Conservation (phyloP, 2,797 vertebrate species). For the Sebastes nivosus region DNA sequence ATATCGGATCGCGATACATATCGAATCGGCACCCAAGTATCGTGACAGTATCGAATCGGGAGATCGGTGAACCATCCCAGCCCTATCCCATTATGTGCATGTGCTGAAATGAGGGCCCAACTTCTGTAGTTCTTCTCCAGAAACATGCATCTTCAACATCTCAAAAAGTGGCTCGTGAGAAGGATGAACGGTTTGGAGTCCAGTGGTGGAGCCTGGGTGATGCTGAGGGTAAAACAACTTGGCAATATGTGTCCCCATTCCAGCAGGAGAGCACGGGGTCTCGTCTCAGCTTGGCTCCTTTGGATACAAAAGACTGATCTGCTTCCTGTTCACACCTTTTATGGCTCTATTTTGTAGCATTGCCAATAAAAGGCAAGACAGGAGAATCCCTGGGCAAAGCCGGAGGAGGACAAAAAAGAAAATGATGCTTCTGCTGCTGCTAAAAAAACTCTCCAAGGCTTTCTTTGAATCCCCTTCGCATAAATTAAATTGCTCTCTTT, state of each 20-base stretch:
- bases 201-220: background rate
- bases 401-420: conserved; percentile 22
- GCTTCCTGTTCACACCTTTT: conserved; percentile 14
- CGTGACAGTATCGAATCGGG: too few relatives aligned
- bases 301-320: conserved; percentile 27
- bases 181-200: background rate
- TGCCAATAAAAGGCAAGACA: conserved; percentile 13
- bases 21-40: too few relatives aligned
- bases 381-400: conserved; percentile 5
- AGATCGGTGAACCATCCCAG: too few relatives aligned
- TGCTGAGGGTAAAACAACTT: background rate
- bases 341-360: conserved; percentile 21
- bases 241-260: background rate
- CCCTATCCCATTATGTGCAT: background rate
- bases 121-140: background rate
- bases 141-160: too few relatives aligned
- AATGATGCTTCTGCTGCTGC: conserved; percentile 5
- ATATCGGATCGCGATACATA: too few relatives aligned
- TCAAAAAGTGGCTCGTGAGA: background rate
- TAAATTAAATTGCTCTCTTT: conserved; percentile 8
- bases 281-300: background rate
- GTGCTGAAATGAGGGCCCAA: background rate
- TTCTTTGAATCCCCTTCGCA: conserved; percentile 32
- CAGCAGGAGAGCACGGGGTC: background rate
- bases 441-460: conserved; percentile 24